These are phyloP conservation scores for Nothobranchius kuhntae DNA, from an alignment of 2,113 vertebrate genomes.

Conservation along the genomic window DNA sequence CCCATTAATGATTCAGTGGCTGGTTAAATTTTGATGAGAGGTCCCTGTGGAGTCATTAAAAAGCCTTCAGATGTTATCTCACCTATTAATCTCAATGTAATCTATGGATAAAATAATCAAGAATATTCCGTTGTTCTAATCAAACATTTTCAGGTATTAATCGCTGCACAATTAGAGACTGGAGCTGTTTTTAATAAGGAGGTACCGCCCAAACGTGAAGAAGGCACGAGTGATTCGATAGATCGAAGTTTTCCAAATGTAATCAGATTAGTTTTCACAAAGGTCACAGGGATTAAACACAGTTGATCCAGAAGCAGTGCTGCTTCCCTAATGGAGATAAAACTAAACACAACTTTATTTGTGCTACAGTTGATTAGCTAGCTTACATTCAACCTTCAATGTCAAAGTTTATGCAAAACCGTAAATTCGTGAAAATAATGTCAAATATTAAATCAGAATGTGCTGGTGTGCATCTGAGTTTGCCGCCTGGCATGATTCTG, in stretches of 20 bases:
- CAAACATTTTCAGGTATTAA: slow-evolving; percentile 54
- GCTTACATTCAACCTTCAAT: not conserved
- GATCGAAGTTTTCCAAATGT: slow-evolving; percentile 14
- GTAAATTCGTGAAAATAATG: not conserved
- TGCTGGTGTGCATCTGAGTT: too few relatives aligned
- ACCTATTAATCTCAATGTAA: slow-evolving; percentile 56
- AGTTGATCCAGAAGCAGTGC: not conserved
- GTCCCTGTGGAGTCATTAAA: slow-evolving; percentile 59
- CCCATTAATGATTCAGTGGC: slow-evolving; percentile 72
- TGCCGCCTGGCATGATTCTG: too few relatives aligned
- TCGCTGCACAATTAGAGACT: slow-evolving; percentile 53
- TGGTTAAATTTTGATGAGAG: slow-evolving; percentile 63
- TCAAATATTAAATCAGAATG: not conserved
- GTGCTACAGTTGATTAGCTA: not conserved
- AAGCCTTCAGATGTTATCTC: slow-evolving; percentile 56
- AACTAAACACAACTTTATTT: too few relatives aligned
- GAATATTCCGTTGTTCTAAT: slow-evolving; percentile 49
- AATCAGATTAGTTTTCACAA: slow-evolving; percentile 27
- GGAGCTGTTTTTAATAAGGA: slow-evolving; percentile 33
- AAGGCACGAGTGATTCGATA: slow-evolving; percentile 22
- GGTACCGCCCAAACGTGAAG: slow-evolving; percentile 10
- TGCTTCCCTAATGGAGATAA: not conserved
- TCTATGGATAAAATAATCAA: slow-evolving; percentile 59
- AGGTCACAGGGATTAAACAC: slow-evolving; percentile 22
- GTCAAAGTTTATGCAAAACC: not conserved